A percentile compares a stretch with the other conserved stretches of the same genome.
Evolutionary conservation across 2,113 vertebrate genomes (phyloP).

Genomic region (Oreochromis spilurus): DNA sequence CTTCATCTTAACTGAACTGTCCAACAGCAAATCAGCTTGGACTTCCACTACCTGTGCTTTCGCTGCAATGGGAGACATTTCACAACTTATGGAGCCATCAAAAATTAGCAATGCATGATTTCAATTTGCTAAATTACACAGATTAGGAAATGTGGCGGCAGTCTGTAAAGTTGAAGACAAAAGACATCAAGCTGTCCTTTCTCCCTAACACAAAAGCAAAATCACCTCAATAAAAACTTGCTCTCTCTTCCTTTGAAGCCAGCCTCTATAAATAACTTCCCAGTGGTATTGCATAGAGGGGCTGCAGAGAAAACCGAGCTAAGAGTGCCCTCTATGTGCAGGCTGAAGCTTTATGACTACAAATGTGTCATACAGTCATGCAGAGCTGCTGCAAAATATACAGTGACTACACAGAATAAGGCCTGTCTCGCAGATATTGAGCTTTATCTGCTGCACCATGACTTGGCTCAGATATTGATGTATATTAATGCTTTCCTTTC

Average conservation of each 20-base stretch:
- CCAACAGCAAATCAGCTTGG: background rate
- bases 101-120: background rate
- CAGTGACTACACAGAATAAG: background rate
- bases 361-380: background rate
- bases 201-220: conserved; percentile 23
- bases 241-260: conserved; percentile 40
- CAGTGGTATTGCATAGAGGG: conserved; percentile 2
- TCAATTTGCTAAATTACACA: background rate
- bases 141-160: background rate
- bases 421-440: background rate
- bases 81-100: background rate
- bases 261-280: conserved; percentile 52
- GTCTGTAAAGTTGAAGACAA: background rate
- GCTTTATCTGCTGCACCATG: background rate
- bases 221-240: conserved; percentile 35
- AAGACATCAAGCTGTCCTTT: conserved; percentile 10
- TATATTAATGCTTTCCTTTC: background rate
- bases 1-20: background rate
- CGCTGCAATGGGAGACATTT: background rate
- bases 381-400: background rate
- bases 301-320: conserved; percentile 29
- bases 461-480: background rate
- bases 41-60: background rate
- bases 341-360: background rate
- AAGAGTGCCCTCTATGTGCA: conserved; percentile 68